Base-by-base conservation (phyloP, 2,113 vertebrate species). In the Clarias magur region DNA sequence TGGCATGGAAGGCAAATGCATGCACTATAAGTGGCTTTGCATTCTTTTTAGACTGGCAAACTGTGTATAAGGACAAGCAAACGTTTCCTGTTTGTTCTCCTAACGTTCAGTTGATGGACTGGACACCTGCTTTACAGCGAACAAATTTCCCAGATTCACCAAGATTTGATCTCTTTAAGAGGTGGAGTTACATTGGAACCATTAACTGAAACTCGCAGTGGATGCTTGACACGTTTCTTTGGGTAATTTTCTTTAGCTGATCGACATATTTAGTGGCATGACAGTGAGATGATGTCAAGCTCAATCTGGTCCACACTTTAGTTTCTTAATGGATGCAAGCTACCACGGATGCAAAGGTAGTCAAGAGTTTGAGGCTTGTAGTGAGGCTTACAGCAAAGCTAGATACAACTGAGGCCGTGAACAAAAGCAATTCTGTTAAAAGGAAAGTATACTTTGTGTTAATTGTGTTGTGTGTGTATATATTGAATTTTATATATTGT, bases 271-370 rank as follows among this genome's bases (percentile, higher is more conserved):
- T 90, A 89, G 88, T 94, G 93, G 88, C 84, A 93, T 91, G 91
- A 93, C 88, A 87, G 91, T 88, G 94, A 95, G 93, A 93, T 94
- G 81, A 96, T 96, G 97, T 97, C 95, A 10, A 95, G 94, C 92
- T 94, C 96, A 89, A 97, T 97, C 96, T 98, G 97, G 93, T 96
- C 96, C 88, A 91, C 96, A 94, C 96, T 97, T 53, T 96, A 96
- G 88, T 96, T 97, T 92, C 95, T 97, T 91, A 96, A 93, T 15
- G 95, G 97, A 90, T 95, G 94, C 86, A 94, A 96, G 34, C 95
- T 98, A n/a, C 96, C 97, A 7, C 93, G 97, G 17, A 98, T 97
- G n/a, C 96, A 99, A 92, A 99, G 98, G 97, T 99, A 97, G 95
- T 27, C 30, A 65, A 27, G n/a, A 70, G 54, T 42, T 86, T 79